phyloP scores from a whole-genome alignment of 2,113 vertebrate species.

The Geothlypis trichas region DNA sequence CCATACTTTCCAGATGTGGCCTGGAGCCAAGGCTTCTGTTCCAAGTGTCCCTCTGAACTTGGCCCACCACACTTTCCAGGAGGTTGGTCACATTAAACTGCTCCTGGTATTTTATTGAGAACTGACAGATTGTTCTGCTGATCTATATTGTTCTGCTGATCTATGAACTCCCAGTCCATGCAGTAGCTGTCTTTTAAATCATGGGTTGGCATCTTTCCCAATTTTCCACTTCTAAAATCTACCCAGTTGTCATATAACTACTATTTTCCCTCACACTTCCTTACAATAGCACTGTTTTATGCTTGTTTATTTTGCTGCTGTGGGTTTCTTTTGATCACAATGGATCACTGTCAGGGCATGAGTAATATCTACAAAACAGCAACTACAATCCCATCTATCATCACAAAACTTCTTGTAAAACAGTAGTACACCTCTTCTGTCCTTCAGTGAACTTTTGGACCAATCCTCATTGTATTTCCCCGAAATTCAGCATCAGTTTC shows the following conservation, averaged over 20 bases:
- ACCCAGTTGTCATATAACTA: neutral
- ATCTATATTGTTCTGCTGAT: neutral
- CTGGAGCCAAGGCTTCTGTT: neutral
- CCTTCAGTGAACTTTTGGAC: neutral
- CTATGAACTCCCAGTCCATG: neutral
- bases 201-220: neutral
- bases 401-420: neutral
- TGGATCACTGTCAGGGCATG: conserved; percentile 33
- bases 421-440: neutral
- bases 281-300: conserved; percentile 21
- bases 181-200: conserved; percentile 10
- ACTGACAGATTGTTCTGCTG: conserved; percentile 4
- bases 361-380: conserved; percentile 50
- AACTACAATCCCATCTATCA: conserved; percentile 47
- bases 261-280: conserved; percentile 39
- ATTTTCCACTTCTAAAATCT: conserved; percentile 37
- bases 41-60: neutral
- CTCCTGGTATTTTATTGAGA: conserved; percentile 32
- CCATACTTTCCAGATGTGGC: neutral
- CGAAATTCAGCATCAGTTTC: neutral
- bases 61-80: neutral
- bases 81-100: conserved; percentile 10
- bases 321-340: conserved; percentile 60
- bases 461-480: neutral
- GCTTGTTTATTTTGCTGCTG: conserved; percentile 46